Conservation (phyloP, 2,797 vertebrate genomes). For the Malurus splendens region DNA sequence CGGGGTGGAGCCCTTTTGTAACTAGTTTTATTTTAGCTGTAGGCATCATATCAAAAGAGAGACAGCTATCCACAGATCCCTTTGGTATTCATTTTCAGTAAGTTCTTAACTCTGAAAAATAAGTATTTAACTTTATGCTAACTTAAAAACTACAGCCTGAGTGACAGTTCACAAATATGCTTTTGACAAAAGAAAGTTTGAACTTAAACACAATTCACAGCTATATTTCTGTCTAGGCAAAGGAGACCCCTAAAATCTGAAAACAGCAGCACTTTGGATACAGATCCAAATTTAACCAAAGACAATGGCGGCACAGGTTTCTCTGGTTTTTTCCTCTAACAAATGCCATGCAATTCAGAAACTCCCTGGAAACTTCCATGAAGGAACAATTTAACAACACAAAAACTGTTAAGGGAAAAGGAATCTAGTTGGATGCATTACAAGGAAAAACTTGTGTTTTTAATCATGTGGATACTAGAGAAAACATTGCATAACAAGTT, state of each 20-base stretch:
- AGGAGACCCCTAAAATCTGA: not conserved
- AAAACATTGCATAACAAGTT: constrained; percentile 29
- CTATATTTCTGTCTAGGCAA: not conserved
- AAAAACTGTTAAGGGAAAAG: constrained; percentile 2
- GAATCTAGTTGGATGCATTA: not conserved
- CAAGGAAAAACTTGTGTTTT: constrained; percentile 38
- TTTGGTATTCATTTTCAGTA: not conserved
- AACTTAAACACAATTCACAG: not conserved
- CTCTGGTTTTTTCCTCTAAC: not conserved
- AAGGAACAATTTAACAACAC: not conserved
- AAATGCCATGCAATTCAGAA: not conserved
- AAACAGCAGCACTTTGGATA: not conserved
- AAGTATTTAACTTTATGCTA: not conserved
- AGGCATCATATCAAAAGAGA: constrained; percentile 39
- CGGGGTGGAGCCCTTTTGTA: constrained; percentile 52
- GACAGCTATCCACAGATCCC: not conserved
- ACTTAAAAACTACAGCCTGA: not conserved
- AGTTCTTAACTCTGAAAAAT: not conserved
- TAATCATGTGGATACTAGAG: constrained; percentile 14
- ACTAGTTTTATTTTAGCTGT: constrained; percentile 56
- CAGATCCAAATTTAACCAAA: not conserved
- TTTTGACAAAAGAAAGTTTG: not conserved
- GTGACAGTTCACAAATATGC: not conserved
- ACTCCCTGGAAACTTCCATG: not conserved
- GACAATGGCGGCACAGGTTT: not conserved